Evolutionary conservation across 2,888 invertebrate genomes (phyloP).

Genomic region (Hyposoter dolosus): DNA sequence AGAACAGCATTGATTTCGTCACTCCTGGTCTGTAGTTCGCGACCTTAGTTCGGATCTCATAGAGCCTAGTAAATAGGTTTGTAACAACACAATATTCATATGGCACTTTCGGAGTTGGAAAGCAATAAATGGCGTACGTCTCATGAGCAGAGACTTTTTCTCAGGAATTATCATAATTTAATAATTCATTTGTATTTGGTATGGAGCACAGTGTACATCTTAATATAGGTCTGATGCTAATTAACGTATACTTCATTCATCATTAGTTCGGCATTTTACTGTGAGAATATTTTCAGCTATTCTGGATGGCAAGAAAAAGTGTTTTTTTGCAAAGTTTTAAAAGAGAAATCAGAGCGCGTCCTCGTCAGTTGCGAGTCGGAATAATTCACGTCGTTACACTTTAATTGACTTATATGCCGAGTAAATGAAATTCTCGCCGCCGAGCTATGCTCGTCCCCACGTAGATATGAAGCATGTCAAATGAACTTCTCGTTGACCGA

Average conservation of each 20-base stretch:
- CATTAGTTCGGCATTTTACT: conserved; percentile 13
- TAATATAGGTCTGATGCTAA: not conserved
- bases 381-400: conserved; percentile 51
- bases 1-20: too few species aligned
- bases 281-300: conserved; percentile 41
- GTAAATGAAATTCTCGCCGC: conserved; percentile 45
- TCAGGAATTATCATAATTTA: conserved; percentile 39
- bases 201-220: not conserved
- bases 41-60: not conserved
- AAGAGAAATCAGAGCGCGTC: conserved; percentile 35
- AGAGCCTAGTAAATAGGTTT: conserved; percentile 1
- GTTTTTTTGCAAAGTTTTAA: conserved; percentile 7
- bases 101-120: conserved; percentile 23
- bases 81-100: conserved; percentile 13
- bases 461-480: not conserved
- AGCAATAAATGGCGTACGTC: conserved; percentile 19
- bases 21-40: not conserved
- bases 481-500: conserved; percentile 1
- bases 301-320: conserved; percentile 11
- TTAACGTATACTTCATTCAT: conserved; percentile 46
- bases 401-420: conserved; percentile 49
- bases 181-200: conserved; percentile 17
- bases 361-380: conserved; percentile 15
- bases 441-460: not conserved
- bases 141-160: conserved; percentile 32